These are phyloP conservation scores for Apis florea DNA, from an alignment of 1,140 invertebrate genomes.

Conservation along the genomic window DNA sequence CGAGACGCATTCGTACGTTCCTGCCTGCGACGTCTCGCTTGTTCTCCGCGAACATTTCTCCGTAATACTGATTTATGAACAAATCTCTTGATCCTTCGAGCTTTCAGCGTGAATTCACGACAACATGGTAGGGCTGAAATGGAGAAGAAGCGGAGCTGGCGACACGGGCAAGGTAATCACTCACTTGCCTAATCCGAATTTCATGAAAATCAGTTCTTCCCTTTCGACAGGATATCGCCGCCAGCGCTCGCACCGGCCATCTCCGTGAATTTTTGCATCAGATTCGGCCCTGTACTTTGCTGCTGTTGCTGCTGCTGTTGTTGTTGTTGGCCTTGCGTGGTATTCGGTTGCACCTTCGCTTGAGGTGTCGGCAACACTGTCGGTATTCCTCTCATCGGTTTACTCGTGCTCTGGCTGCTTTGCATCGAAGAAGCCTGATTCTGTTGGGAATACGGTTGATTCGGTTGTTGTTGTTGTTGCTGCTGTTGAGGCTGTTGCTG, in stretches of 20 bases:
- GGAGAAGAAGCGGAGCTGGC: conserved; percentile 40
- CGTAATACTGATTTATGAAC: conserved; percentile 13
- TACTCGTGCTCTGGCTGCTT: conserved; percentile 66
- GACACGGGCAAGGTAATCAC: conserved; percentile 42
- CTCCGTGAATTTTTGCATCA: conserved; percentile 91
- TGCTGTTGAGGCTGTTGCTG: conserved; percentile 77
- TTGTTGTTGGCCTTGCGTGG: conserved; percentile 71
- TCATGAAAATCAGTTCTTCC: conserved; percentile 94
- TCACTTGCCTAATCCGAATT: conserved; percentile 89
- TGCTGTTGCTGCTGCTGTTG: conserved; percentile 76
- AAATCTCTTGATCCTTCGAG: background rate
- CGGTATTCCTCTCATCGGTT: conserved; percentile 81
- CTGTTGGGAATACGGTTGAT: conserved; percentile 66
- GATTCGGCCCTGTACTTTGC: conserved; percentile 82
- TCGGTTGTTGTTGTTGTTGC: conserved; percentile 69
- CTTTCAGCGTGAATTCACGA: background rate
- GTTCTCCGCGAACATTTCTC: conserved; percentile 4
- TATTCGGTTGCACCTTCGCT: conserved; percentile 73
- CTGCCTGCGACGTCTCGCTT: conserved; percentile 38
- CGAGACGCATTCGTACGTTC: conserved; percentile 33
- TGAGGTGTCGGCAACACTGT: conserved; percentile 83
- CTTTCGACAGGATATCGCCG: conserved; percentile 92
- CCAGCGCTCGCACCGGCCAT: conserved; percentile 87
- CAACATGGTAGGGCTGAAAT: background rate
- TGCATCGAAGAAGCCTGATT: conserved; percentile 63